Evolutionary conservation across 2,797 vertebrate genomes (phyloP), one percentile per base, ranked within the genome.

Genomic region (Lycodopsis pacificus): DNA sequence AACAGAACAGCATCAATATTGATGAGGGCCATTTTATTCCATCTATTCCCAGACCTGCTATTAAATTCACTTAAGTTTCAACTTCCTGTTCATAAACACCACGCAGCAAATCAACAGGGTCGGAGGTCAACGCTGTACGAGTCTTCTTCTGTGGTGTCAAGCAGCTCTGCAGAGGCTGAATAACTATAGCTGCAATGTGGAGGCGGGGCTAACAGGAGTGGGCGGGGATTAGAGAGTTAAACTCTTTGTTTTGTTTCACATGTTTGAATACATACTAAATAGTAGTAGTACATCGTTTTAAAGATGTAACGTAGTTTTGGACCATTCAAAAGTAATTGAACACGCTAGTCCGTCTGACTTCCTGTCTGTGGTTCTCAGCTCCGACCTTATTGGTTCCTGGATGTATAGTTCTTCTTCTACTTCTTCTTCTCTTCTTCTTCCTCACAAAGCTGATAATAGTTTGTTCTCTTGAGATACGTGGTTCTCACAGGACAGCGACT

Each of bases 1-100:
- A 93, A 90, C 88, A 90, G 91, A 90, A 90, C 91, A 93, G 90
- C 90, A 93, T 93, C 91, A 93, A 93, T 93, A 93, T 92, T 92
- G 92, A 92, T 92, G 91, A 93, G 91, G 89, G 92, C 92, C 92
- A 92, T 87, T 93, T 93, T 84, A 92, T 89, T 91, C 78, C 58
- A 20, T 89, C 77, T 83, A 88, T 92, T 91, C 86, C 86, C 89
- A 88, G 84, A 74, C 84, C 86, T 91, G 81, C 79, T 77, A 86
- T 88, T 87, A 90, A 86, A 92, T 86, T 89, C 86, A 90, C 86
- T 90, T 89, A 88, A 91, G 58, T 88, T 87, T 89, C 85, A 13
- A 84, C 87, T 89, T 88, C 82, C 84, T 85, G 90, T 86, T 82
- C 74, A 36, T 34, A 56, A 72, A 84, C 79, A 20, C 64, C 70